Conservation (phyloP, 2,797 vertebrate genomes). For the Cephalopachus bancanus region DNA sequence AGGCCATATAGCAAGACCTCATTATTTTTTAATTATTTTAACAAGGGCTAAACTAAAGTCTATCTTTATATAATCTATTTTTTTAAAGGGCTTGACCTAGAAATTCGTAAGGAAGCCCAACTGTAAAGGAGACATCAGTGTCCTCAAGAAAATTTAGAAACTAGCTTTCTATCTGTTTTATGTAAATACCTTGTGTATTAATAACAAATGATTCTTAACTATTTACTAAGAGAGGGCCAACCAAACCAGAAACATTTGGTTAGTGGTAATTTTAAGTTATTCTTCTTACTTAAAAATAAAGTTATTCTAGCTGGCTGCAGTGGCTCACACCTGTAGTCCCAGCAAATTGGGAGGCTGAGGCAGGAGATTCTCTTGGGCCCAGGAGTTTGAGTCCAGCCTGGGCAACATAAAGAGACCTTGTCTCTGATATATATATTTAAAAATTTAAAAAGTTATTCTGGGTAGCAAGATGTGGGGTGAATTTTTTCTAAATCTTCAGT, state of each 20-base stretch:
- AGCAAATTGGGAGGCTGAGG: not conserved
- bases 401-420: not conserved
- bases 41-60: not conserved
- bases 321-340: not conserved
- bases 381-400: not conserved
- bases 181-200: not conserved
- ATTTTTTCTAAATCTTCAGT: not conserved
- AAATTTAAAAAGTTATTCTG: not conserved
- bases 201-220: not conserved
- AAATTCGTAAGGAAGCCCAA: not conserved
- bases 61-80: not conserved
- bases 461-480: not conserved
- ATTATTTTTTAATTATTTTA: not conserved
- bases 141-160: not conserved
- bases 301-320: not conserved
- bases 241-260: not conserved
- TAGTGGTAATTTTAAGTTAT: not conserved
- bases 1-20: not conserved
- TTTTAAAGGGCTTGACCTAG: not conserved
- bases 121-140: not conserved
- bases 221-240: not conserved
- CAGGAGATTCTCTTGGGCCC: not conserved
- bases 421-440: too few relatives aligned
- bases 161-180: not conserved
- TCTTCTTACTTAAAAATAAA: not conserved